These are phyloP conservation scores for Netelia inedita DNA, from an alignment of 2,888 invertebrate genomes.

Conservation along the genomic window DNA sequence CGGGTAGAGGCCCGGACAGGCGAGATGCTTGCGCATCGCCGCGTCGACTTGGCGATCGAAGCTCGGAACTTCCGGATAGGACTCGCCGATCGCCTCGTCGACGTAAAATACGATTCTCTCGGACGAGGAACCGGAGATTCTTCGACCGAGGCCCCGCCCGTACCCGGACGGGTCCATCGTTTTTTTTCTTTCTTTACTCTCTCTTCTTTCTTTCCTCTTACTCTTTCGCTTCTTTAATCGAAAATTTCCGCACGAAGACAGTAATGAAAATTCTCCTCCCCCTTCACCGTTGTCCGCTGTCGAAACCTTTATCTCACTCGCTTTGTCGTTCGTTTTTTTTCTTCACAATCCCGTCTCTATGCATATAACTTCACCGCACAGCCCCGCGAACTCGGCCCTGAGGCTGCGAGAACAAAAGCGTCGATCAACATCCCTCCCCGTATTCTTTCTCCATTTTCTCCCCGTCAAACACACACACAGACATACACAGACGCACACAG, in stretches of 20 bases:
- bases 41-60: slow-evolving; percentile 62
- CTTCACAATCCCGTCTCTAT: background rate
- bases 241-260: background rate
- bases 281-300: background rate
- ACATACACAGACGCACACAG: too few species aligned
- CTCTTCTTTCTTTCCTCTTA: background rate
- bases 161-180: slow-evolving; percentile 54
- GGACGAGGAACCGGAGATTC: slow-evolving; percentile 73
- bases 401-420: background rate
- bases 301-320: background rate
- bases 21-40: slow-evolving; percentile 41
- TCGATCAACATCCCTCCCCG: background rate
- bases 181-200: background rate
- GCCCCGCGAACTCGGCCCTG: background rate
- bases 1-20: slow-evolving; percentile 69
- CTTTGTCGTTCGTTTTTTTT: background rate
- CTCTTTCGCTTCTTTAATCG: slow-evolving; percentile 10
- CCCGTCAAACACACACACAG: background rate
- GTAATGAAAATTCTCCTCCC: background rate
- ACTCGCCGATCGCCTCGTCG: slow-evolving; percentile 69
- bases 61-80: slow-evolving; percentile 48
- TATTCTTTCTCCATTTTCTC: background rate
- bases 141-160: slow-evolving; percentile 46
- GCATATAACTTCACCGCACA: background rate
- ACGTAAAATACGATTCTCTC: slow-evolving; percentile 80